Percentiles rank a stretch among this genome's conserved stretches.
These are phyloP conservation scores for Tokudaia tokunoshimensis DNA, from an alignment of 2,797 vertebrate genomes.

Conservation along the genomic window DNA sequence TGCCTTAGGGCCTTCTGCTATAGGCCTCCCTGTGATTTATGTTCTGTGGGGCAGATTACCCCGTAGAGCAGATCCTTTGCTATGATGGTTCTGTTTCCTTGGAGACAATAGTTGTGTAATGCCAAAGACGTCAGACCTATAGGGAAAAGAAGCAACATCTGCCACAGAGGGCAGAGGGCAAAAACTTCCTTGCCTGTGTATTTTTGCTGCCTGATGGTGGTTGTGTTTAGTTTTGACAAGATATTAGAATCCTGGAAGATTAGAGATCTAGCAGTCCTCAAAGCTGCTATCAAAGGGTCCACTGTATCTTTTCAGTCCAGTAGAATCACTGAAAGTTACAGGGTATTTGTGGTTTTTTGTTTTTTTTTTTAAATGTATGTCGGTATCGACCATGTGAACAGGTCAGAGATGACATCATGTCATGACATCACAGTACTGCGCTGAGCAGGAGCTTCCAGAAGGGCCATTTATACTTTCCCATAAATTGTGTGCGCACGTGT, in stretches of 20 bases:
- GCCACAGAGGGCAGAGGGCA: slow-evolving; percentile 85
- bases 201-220: neutral
- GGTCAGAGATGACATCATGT: neutral
- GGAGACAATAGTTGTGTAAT: slow-evolving; percentile 91
- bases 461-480: neutral
- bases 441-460: neutral
- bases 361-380: neutral
- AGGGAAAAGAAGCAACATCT: slow-evolving; percentile 88
- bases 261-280: slow-evolving; percentile 9
- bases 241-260: neutral
- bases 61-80: slow-evolving; percentile 74
- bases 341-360: neutral
- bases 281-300: neutral
- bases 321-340: neutral
- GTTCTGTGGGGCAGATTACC: neutral
- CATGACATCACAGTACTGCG: neutral
- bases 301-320: neutral
- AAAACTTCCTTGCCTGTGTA: slow-evolving; percentile 83
- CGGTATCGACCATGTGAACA: neutral
- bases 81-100: slow-evolving; percentile 92
- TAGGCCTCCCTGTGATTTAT: neutral
- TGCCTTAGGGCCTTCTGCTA: neutral
- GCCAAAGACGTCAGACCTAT: slow-evolving; percentile 90
- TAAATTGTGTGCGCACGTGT: neutral
- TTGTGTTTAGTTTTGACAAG: neutral